Percentiles rank a stretch among this genome's conserved stretches.
These are phyloP conservation scores for Styela clava DNA, from an alignment of 23 tunicate species.

Conservation along the genomic window DNA sequence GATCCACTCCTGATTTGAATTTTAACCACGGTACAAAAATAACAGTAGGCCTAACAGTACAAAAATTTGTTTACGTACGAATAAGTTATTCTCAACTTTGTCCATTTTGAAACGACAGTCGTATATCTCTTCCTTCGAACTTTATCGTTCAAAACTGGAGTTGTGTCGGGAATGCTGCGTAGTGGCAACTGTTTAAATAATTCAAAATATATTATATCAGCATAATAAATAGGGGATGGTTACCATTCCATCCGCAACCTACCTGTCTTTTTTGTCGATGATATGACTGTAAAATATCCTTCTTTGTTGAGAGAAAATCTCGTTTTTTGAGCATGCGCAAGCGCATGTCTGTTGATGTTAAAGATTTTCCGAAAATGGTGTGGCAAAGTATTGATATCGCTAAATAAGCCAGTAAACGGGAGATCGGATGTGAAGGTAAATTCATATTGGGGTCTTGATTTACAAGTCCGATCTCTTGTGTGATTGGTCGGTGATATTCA, in stretches of 20 bases:
- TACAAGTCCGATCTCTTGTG: background rate
- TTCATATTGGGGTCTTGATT: background rate
- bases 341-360: background rate
- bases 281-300: background rate
- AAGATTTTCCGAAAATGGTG: background rate
- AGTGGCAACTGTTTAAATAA: conserved; percentile 62
- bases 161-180: conserved; percentile 74
- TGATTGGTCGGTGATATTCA: too few species aligned
- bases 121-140: conserved; percentile 52
- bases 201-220: too few species aligned
- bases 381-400: background rate
- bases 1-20: too few species aligned
- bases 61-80: conserved; percentile 43
- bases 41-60: background rate
- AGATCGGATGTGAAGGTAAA: background rate
- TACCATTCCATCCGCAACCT: background rate
- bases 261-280: background rate
- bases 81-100: conserved; percentile 43
- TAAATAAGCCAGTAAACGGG: background rate
- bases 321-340: background rate
- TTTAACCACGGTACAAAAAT: too few species aligned
- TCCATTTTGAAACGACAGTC: conserved; percentile 62
- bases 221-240: too few species aligned
- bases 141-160: conserved; percentile 33
- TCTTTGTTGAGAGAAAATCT: background rate